phyloP scores from a whole-genome alignment of 1,140 invertebrate genomes.

The Drosophila tropicalis region DNA sequence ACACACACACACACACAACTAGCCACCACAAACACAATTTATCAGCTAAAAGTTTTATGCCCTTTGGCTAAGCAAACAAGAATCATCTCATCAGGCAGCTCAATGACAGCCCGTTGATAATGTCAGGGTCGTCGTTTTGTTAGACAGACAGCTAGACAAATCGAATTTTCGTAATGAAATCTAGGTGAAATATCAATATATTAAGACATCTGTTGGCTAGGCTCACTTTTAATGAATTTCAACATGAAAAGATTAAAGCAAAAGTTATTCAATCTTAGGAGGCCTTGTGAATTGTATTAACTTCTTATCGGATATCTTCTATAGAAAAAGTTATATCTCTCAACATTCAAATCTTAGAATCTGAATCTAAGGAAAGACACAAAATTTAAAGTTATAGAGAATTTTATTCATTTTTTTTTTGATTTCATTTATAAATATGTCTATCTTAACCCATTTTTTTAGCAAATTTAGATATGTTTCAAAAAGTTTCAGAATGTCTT shows the following conservation, averaged over 20 bases:
- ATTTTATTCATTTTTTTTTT: no score
- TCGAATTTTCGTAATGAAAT: background rate
- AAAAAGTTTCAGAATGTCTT: no score
- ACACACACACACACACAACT: conserved; percentile 27
- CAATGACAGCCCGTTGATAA: conserved; percentile 41
- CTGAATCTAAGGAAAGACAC: no score
- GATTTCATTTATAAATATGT: no score
- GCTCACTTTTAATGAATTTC: background rate
- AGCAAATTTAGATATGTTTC: no score
- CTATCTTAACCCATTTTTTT: no score
- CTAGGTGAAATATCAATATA: background rate
- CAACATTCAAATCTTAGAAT: no score
- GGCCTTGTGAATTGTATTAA: no score
- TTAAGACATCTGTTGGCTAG: background rate
- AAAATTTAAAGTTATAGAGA: no score
- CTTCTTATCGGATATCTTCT: no score
- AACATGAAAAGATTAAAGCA: background rate
- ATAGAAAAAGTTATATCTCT: no score
- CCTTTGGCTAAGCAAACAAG: conserved; percentile 40
- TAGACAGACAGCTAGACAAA: conserved; percentile 9
- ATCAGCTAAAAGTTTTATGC: conserved; percentile 50
- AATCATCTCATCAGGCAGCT: conserved; percentile 25
- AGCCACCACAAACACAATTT: conserved; percentile 30
- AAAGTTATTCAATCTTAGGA: background rate
- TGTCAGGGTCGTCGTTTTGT: conserved; percentile 39